These are phyloP conservation scores for Ectobius pallidus DNA, from an alignment of 2,888 invertebrate genomes.

Conservation along the genomic window DNA sequence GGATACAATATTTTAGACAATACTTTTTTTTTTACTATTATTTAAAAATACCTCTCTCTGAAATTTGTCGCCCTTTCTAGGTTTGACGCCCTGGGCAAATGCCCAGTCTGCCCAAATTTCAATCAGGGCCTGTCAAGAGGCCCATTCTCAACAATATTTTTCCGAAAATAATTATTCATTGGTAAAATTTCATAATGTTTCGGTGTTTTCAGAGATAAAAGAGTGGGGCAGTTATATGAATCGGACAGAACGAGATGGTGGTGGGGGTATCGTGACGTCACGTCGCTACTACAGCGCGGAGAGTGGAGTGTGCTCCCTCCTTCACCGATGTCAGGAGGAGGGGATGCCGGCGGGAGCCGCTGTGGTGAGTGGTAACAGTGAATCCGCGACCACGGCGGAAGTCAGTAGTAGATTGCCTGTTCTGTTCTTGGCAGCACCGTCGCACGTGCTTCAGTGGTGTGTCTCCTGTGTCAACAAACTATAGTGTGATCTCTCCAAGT, in stretches of 20 bases:
- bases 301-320: neutral
- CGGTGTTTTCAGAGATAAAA: neutral
- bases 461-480: too few relatives aligned
- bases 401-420: neutral
- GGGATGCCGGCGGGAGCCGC: slow-evolving; percentile 2
- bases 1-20: too few relatives aligned
- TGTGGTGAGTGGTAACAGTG: slow-evolving; percentile 1
- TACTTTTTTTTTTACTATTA: too few relatives aligned
- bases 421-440: neutral
- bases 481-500: too few relatives aligned
- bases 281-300: slow-evolving; percentile 4
- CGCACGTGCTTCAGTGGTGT: slow-evolving; percentile 9
- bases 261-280: slow-evolving; percentile 15
- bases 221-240: slow-evolving; percentile 1
- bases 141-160: too few relatives aligned
- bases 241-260: neutral
- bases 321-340: neutral
- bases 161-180: too few relatives aligned
- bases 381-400: slow-evolving; percentile 23
- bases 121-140: too few relatives aligned
- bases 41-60: too few relatives aligned
- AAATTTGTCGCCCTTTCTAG: too few relatives aligned
- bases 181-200: too few relatives aligned
- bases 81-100: too few relatives aligned
- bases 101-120: too few relatives aligned